A percentile compares a stretch with the other conserved stretches of the same genome.
Evolutionary conservation across 2,113 vertebrate genomes (phyloP).

Genomic region (Poeciliopsis turrubarensis): DNA sequence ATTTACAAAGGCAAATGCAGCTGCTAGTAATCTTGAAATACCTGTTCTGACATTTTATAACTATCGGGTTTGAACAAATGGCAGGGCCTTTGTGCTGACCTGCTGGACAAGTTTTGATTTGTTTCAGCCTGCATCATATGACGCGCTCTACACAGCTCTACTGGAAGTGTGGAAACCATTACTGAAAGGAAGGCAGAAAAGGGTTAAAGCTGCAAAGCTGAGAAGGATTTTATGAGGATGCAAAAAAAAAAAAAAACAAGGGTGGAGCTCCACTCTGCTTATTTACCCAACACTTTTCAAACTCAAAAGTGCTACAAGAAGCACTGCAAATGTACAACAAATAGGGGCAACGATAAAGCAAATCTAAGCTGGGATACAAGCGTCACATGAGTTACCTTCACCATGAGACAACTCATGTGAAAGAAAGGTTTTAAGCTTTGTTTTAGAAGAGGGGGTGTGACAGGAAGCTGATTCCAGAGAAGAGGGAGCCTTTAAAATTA

Average conservation of each 20-base stretch:
- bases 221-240: background rate
- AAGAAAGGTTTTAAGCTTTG: background rate
- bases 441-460: background rate
- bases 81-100: background rate
- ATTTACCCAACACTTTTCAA: background rate
- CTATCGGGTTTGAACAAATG: background rate
- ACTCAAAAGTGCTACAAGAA: background rate
- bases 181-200: background rate
- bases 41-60: background rate
- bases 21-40: background rate
- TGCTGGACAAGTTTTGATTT: background rate
- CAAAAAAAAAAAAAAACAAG: background rate
- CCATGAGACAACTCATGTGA: background rate
- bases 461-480: too few species aligned
- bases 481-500: too few species aligned
- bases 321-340: too few species aligned
- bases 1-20: too few species aligned
- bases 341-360: background rate
- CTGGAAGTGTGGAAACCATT: background rate
- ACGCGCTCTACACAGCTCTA: background rate
- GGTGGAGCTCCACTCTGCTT: background rate
- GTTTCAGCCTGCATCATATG: background rate
- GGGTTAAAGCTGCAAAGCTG: background rate
- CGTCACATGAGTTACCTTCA: background rate
- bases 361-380: background rate